Base-by-base conservation (phyloP, 2,888 invertebrate species). In the Petrophora chlorosata region DNA sequence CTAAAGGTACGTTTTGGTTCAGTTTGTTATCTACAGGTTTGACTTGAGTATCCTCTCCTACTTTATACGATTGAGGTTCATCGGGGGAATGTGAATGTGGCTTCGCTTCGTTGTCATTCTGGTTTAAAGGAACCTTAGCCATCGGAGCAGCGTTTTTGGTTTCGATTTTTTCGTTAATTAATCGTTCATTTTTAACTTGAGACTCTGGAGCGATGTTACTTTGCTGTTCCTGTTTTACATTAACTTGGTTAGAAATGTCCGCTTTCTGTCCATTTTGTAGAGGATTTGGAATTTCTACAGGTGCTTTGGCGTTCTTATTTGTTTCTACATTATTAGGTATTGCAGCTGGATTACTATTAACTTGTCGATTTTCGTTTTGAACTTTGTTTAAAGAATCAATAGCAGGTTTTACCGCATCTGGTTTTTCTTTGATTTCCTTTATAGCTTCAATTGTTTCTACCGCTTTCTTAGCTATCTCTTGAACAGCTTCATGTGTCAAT, bases 381-480 rank as follows among this genome's bases (percentile, higher is more conserved):
- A 25, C 9, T 12, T 29, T 41, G 5, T 53, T 52, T 25, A 32
- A 40, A 12, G 17, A 36, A 10, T 40, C 14, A 5, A 45, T 22
- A 19, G 33, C 19, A 28, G 16, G 8, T 10, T 46, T 44, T 7
- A 12, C 2, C 1, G 30, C 55, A 13, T 60, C 59, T n/a, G 69
- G 60, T 1, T 39, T 56, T 29, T 55, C 42, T 40, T 88, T 72
- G 5, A 83, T 89, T 39, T 89, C 82, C 56, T 90, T 76, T 9
- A 91, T 90, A 57, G 90, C 86, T 53, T 84, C 82, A 55, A 85
- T 79, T 14, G 81, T 82, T 67, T 88, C 85, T 3, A 76, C 84
- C 4, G 87, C 86, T 51, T 88, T 82, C 50, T 86, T 82, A n/a
- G 82, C 85, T 61, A 92, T 90, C 57, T 91, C 83, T 59, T 90